A percentile compares a stretch with the other conserved stretches of the same genome.
phyloP scores from a whole-genome alignment of 2,888 invertebrate genomes.

The Eueremaeus valkanovi region DNA sequence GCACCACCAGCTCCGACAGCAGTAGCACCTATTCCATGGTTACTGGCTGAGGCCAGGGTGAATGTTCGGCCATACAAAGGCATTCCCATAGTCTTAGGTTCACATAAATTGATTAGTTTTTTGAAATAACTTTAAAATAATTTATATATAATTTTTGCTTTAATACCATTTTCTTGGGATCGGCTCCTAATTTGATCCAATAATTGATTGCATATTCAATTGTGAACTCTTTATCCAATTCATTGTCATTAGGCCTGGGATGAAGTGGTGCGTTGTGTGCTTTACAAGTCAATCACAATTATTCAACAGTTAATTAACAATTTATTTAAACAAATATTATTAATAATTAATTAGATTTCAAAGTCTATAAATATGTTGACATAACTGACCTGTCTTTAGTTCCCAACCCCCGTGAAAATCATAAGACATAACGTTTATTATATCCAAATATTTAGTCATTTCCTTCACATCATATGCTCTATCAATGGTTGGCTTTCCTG shows the following conservation, averaged over 20 bases:
- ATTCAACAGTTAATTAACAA: no score
- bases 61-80: slow-evolving; percentile 89
- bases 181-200: slow-evolving; percentile 46
- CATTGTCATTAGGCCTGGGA: slow-evolving; percentile 69
- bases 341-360: no score
- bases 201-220: slow-evolving; percentile 43
- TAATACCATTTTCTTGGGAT: slow-evolving; percentile 43
- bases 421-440: slow-evolving; percentile 90
- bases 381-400: slow-evolving; percentile 73
- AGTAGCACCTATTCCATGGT: slow-evolving; percentile 76
- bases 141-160: neutral
- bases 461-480: slow-evolving; percentile 33
- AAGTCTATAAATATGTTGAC: no score
- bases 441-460: slow-evolving; percentile 70
- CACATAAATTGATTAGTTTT: neutral
- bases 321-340: no score
- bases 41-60: slow-evolving; percentile 68
- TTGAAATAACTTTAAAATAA: no score
- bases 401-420: slow-evolving; percentile 96
- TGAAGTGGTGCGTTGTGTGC: slow-evolving; percentile 86
- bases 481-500: slow-evolving; percentile 39
- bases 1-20: slow-evolving; percentile 75
- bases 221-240: slow-evolving; percentile 38
- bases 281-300: no score
- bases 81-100: slow-evolving; percentile 79